Conservation (phyloP, 1,140 invertebrate species). For the Brachionus rotundiformis region DNA sequence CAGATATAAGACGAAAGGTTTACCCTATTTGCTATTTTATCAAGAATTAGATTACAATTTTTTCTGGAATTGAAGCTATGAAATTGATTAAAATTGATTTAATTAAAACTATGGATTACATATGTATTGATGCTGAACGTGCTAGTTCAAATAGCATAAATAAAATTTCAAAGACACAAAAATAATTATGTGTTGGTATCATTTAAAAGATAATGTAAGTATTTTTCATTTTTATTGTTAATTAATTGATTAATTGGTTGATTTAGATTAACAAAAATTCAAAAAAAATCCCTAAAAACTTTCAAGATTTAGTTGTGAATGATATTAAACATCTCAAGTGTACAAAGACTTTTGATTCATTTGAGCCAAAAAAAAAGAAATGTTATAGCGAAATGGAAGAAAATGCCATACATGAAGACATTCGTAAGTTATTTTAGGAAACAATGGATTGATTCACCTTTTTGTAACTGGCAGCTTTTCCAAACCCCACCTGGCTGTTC, state of each 20-base stretch:
- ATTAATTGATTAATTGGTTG: background rate
- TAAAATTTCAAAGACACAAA: background rate
- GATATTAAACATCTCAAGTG: background rate
- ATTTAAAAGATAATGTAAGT: conserved; percentile 3
- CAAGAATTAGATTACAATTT: background rate
- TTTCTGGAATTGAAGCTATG: background rate
- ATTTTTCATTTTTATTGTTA: no score
- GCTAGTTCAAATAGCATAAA: background rate
- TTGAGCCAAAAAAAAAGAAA: background rate
- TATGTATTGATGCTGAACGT: background rate
- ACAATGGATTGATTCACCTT: background rate
- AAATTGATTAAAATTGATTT: background rate
- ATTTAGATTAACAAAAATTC: conserved; percentile 28
- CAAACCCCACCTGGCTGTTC: background rate
- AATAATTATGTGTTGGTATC: conserved; percentile 2
- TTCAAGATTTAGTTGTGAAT: background rate
- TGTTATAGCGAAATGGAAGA: background rate
- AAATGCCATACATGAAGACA: background rate
- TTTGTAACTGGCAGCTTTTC: background rate
- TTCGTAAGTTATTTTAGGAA: background rate
- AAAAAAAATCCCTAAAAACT: background rate
- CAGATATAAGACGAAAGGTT: background rate
- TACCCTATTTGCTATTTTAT: background rate
- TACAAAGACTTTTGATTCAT: background rate
- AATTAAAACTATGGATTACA: background rate